phyloP scores from a whole-genome alignment of 2,888 invertebrate genomes.

The Microctonus brassicae region DNA sequence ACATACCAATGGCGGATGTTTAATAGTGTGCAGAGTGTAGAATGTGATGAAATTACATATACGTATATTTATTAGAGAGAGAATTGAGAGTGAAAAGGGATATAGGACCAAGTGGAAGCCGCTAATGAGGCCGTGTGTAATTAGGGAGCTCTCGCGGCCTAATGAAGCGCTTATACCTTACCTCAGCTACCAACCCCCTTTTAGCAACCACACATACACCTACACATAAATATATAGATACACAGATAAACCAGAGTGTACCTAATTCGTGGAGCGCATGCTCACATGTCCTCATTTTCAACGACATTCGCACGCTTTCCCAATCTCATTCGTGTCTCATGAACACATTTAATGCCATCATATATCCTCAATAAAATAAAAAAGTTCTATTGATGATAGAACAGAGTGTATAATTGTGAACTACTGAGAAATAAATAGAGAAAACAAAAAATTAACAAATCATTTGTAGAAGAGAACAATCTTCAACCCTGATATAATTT shows the following conservation, averaged over 20 bases:
- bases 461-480: constrained; percentile 37
- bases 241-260: not conserved
- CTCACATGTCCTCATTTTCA: constrained; percentile 50
- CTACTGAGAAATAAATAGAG: too few relatives aligned
- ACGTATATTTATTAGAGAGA: constrained; percentile 36
- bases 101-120: constrained; percentile 56
- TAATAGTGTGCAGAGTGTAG: constrained; percentile 25
- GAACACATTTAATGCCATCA: constrained; percentile 8
- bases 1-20: not conserved
- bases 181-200: constrained; percentile 61
- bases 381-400: constrained; percentile 34
- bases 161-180: constrained; percentile 69
- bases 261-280: constrained; percentile 17
- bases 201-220: constrained; percentile 41
- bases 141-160: constrained; percentile 70
- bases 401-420: not conserved
- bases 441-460: too few relatives aligned
- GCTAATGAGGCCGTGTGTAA: constrained; percentile 70
- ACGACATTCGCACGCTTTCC: constrained; percentile 45
- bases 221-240: not conserved
- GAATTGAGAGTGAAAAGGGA: constrained; percentile 38
- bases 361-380: not conserved
- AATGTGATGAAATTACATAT: constrained; percentile 28
- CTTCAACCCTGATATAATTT: too few relatives aligned
- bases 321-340: constrained; percentile 23